phyloP scores from a whole-genome alignment of 1,140 invertebrate species.

The Drosophila quadrilineata region DNA sequence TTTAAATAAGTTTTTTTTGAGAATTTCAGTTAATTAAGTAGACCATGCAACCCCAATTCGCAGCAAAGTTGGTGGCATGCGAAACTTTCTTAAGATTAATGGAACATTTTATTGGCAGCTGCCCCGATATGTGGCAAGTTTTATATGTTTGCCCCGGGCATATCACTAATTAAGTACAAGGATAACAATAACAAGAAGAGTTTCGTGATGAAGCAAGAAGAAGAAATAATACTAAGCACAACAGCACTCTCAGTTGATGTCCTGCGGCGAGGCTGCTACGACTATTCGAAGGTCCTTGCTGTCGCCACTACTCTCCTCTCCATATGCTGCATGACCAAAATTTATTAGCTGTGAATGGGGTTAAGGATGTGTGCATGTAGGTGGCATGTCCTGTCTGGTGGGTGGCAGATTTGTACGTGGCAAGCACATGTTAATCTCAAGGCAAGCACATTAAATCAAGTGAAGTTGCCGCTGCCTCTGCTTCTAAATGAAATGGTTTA shows the following conservation, averaged over 20 bases:
- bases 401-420: conserved; percentile 13
- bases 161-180: conserved; percentile 51
- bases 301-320: too few species aligned
- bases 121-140: conserved; percentile 6
- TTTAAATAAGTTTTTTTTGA: too few species aligned
- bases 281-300: conserved; percentile 11
- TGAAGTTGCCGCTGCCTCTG: neutral
- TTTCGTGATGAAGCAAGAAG: neutral
- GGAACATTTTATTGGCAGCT: conserved; percentile 32
- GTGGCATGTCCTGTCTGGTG: neutral
- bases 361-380: neutral
- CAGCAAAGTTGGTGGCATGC: too few species aligned
- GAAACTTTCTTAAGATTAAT: conserved; percentile 49
- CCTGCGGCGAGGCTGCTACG: conserved; percentile 9
- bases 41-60: too few species aligned
- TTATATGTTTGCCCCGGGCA: conserved; percentile 27
- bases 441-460: conserved; percentile 37
- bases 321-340: conserved; percentile 50
- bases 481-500: conserved; percentile 63
- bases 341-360: conserved; percentile 62
- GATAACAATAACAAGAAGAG: conserved; percentile 9
- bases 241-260: conserved; percentile 15
- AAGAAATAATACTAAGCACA: conserved; percentile 5
- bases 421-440: conserved; percentile 57
- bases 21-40: too few species aligned